These are phyloP conservation scores for Smutsia gigantea DNA, from an alignment of 2,797 vertebrate species.

Conservation along the genomic window DNA sequence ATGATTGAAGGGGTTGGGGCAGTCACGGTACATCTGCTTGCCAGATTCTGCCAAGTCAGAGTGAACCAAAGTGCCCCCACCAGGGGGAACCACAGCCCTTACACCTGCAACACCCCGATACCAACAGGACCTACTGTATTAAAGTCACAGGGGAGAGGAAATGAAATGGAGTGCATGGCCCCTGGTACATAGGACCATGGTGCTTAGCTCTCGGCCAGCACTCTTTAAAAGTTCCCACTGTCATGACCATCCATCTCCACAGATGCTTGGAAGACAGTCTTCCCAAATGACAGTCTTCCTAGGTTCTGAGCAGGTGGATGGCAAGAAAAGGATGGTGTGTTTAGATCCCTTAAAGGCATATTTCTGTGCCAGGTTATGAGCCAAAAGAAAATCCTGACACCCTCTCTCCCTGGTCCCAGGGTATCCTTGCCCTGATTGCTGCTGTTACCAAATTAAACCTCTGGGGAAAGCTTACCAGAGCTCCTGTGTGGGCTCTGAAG, in stretches of 20 bases:
- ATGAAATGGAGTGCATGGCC: background rate
- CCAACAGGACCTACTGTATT: background rate
- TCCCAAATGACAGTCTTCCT: background rate
- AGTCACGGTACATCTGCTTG: too few species aligned
- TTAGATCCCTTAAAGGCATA: background rate
- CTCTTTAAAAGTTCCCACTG: background rate
- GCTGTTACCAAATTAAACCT: background rate
- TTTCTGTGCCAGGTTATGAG: background rate
- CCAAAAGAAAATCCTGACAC: background rate
- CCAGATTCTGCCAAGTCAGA: background rate
- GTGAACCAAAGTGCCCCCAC: background rate
- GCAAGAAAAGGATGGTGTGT: background rate
- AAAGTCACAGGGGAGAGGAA: background rate
- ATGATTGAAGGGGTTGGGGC: background rate
- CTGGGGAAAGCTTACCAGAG: background rate
- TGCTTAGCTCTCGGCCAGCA: background rate
- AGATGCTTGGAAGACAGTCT: background rate
- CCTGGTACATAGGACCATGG: background rate
- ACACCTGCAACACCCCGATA: fast-evolving
- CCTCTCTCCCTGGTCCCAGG: background rate
- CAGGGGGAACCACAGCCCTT: background rate
- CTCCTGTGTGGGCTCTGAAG: background rate
- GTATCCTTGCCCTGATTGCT: background rate
- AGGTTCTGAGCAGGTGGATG: background rate
- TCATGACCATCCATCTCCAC: background rate